Conservation (phyloP, 2,888 invertebrate species). For the Spatulosminthurus flaviceps region DNA sequence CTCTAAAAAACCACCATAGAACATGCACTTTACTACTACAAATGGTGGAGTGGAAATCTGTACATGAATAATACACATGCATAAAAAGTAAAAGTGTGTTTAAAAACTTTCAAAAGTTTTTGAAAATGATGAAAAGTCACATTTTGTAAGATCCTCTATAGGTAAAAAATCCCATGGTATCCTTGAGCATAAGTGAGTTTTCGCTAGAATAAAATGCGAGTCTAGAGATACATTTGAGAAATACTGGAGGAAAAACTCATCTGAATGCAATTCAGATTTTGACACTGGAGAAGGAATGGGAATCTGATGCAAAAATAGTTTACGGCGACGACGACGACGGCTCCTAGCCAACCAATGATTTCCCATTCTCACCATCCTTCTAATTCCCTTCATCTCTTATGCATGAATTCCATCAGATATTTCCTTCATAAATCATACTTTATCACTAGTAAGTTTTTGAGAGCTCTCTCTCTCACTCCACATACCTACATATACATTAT, state of each 20-base stretch:
- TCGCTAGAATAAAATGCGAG: background rate
- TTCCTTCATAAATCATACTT: slow-evolving; percentile 59
- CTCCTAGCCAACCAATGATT: slow-evolving; percentile 19
- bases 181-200: slow-evolving; percentile 1
- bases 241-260: slow-evolving; percentile 8
- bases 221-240: background rate
- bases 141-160: no score
- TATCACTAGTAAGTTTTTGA: slow-evolving; percentile 56
- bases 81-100: no score
- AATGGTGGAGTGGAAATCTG: no score
- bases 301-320: slow-evolving; percentile 32
- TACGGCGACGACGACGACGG: slow-evolving; percentile 4
- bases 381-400: slow-evolving; percentile 41
- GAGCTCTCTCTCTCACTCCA: background rate
- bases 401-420: slow-evolving; percentile 54
- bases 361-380: slow-evolving; percentile 27
- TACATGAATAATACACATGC: no score
- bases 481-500: background rate
- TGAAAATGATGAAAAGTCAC: no score
- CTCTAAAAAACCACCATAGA: no score
- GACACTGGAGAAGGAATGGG: slow-evolving; percentile 27
- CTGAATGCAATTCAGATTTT: slow-evolving; percentile 8
- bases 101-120: no score
- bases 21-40: no score
- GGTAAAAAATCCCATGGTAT: no score